Evolutionary conservation across 1,140 invertebrate genomes (phyloP), one percentile per base, ranked within the genome.

Genomic region (Babylonia areolata): DNA sequence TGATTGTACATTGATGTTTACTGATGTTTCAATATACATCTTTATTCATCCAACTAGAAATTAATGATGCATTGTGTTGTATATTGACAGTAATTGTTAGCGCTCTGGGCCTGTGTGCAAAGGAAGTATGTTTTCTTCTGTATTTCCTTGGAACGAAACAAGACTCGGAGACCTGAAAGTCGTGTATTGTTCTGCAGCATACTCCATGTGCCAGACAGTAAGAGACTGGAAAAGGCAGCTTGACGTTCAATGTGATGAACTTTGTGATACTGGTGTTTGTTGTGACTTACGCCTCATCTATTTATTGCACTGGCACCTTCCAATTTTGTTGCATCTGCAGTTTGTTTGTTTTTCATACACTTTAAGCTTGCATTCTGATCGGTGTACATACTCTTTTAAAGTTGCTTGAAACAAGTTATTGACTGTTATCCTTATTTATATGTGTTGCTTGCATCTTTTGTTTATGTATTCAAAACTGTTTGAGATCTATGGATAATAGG

Each of bases 131-230:
- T n/a, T n/a, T n/a, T n/a, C n/a, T n/a, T n/a, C n/a, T n/a, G n/a
- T n/a, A n/a, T n/a, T n/a, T n/a, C n/a, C n/a, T n/a, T n/a, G n/a
- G n/a, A n/a, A n/a, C n/a, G n/a, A n/a, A n/a, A n/a, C n/a, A n/a
- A n/a, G n/a, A n/a, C n/a, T n/a, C n/a, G n/a, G n/a, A n/a, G n/a
- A n/a, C 58, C 58, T 64, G 28, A 28, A 64, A 64, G 28, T 64
- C 58, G 5, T 42, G n/a, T 20, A 39, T 73, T 46, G 37, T 84
- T 84, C 64, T 69, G 75, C 69, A 84, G 75, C 40, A 37, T 40
- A 64, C 15, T 28, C 28, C 28, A 23, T 64, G 58, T n/a, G 15
- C 58, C 28, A 28, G 5, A 64, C 58, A 64, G n/a, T n/a, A n/a
- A n/a, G n/a, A n/a, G 15, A 64, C 23, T 64, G 58, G 58, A 64